These are phyloP conservation scores for Ammospiza caudacuta DNA, from an alignment of 2,113 vertebrate species.

Conservation along the genomic window DNA sequence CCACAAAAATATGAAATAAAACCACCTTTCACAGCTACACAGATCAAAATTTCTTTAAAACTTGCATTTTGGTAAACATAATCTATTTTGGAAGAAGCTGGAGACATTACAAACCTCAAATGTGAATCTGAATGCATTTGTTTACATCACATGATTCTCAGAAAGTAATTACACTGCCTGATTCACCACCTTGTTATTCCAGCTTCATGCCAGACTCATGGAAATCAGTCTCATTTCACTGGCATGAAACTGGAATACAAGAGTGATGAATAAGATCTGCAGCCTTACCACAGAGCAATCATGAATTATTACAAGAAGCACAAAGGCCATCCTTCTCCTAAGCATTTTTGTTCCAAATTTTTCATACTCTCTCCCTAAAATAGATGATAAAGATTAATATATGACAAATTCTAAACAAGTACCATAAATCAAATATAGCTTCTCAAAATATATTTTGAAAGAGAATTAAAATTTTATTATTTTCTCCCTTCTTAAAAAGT, in stretches of 20 bases:
- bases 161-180: background rate
- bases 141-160: background rate
- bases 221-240: constrained; percentile 37
- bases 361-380: background rate
- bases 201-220: constrained; percentile 1
- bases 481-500: background rate
- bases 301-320: background rate
- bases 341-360: background rate
- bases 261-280: constrained; percentile 1
- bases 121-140: constrained; percentile 19
- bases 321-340: background rate
- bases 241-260: background rate
- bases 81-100: background rate
- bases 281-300: background rate
- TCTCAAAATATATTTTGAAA: background rate
- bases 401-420: background rate
- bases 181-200: constrained; percentile 17
- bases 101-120: background rate
- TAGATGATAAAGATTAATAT: background rate
- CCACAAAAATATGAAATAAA: background rate
- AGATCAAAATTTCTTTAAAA: background rate
- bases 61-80: background rate
- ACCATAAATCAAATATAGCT: background rate
- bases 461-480: background rate
- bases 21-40: background rate